These are phyloP conservation scores for Idaea straminata DNA, from an alignment of 2,888 invertebrate species.

Conservation along the genomic window DNA sequence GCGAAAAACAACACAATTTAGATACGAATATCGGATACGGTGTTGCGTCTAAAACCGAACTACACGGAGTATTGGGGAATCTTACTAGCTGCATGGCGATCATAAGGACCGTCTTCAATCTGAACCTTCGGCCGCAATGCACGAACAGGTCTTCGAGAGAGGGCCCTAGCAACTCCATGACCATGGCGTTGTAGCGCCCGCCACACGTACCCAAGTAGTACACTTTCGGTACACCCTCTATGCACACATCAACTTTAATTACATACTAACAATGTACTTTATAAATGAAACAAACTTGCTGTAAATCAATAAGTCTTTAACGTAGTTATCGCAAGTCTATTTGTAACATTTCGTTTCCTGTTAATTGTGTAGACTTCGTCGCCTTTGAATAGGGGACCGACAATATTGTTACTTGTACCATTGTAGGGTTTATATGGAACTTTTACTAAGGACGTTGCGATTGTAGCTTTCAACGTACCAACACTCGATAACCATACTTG, in stretches of 20 bases:
- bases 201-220: conserved; percentile 99
- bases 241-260: conserved; percentile 51
- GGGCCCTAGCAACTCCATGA: conserved; percentile 99
- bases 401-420: conserved; percentile 19
- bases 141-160: conserved; percentile 99
- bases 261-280: conserved; percentile 12
- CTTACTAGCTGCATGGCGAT: conserved; percentile 98
- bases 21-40: conserved; percentile 64
- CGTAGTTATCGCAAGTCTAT: conserved; percentile 16
- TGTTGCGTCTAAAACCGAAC: conserved; percentile 58
- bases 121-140: conserved; percentile 98
- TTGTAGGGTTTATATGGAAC: conserved; percentile 12
- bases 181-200: conserved; percentile 98
- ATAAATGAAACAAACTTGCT: conserved; percentile 12
- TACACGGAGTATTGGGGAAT: conserved; percentile 30
- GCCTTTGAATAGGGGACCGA: conserved; percentile 19
- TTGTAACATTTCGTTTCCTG: conserved; percentile 21
- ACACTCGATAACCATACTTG: conserved; percentile 20
- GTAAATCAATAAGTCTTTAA: conserved; percentile 10
- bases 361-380: conserved; percentile 25
- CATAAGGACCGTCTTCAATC: conserved; percentile 98
- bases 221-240: conserved; percentile 99
- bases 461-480: conserved; percentile 15
- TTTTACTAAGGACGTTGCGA: conserved; percentile 14
- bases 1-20: conserved; percentile 39